Evolutionary conservation across 2,113 vertebrate species (phyloP).

Genomic region (Engystomops pustulosus): DNA sequence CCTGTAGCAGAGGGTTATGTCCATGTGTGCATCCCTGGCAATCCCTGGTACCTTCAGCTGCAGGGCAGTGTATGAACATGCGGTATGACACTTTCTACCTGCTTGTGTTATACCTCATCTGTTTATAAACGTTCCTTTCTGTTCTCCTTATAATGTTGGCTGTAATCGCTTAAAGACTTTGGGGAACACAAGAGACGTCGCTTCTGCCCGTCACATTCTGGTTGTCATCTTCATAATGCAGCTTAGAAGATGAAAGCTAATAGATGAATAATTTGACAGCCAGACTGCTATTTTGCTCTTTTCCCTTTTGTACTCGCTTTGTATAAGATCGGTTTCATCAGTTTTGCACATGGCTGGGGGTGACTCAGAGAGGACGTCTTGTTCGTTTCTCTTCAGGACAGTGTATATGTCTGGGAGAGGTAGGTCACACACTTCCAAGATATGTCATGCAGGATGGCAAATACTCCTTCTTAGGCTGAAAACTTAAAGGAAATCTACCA

Average conservation of each 20-base stretch:
- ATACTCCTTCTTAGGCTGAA: no score
- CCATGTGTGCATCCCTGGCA: no score
- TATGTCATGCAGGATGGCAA: no score
- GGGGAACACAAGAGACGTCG: background rate
- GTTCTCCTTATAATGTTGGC: background rate
- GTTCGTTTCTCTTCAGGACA: no score
- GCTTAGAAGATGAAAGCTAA: background rate
- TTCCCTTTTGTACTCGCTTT: background rate
- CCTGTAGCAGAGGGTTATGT: no score
- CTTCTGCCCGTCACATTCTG: background rate
- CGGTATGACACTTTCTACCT: no score
- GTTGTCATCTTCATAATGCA: background rate
- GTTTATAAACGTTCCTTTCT: no score
- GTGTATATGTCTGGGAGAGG: background rate
- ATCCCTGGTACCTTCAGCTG: no score
- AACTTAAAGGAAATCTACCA: no score
- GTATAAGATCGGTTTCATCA: background rate
- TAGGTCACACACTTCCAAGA: background rate
- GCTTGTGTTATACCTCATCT: no score
- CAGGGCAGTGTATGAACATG: no score
- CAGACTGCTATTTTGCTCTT: background rate
- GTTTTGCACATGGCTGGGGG: background rate
- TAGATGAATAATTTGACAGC: background rate
- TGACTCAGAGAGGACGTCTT: background rate
- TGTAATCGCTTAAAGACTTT: background rate